Evolutionary conservation across 1,140 invertebrate species (phyloP), one percentile per base, ranked within the genome.

Genomic region (Chironomus striatipennis): DNA sequence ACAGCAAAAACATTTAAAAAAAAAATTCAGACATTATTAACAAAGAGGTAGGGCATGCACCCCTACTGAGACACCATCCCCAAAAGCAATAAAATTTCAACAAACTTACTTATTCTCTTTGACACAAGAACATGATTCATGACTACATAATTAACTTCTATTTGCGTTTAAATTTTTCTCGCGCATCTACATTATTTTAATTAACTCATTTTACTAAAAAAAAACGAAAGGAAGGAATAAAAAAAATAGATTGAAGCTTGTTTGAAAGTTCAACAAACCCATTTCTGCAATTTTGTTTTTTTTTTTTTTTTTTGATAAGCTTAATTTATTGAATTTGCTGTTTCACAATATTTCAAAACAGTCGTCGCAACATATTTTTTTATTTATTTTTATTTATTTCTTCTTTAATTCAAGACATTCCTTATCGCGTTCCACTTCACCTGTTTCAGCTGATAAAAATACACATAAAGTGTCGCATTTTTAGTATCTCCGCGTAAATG

Each of bases 341-440:
- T 12, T 15, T 57, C 12, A 57, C 47, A n/a, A 9, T 47, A 47
- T 15, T 57, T 5, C 47, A 34, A 34, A 34, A 34, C 24, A 34
- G 24, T 34, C 12, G 12, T 57, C 12, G 9, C 12, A n/a, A 57
- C 47, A 57, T 57, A 15, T 57, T 57, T 57, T 57, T 12, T 57
- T n/a, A 57, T n/a, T n/a, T 34, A 57, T n/a, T 5, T 57, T 57
- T 70, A 67, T 67, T 67, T 20, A 7, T 57, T 57, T 57, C 7
- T 67, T 18, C 64, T 17, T n/a, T n/a, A n/a, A n/a, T n/a, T 3
- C 65, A 70, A 70, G 65, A 20, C 2, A 70, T 70, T 70, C 18
- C 65, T 70, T 70, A 70, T 70, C 65, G 17, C 65, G 65, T 70
- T 70, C 65, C 65, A 70, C 65, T 70, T 70, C 65, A 70, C 65